A percentile compares a stretch with the other conserved stretches of the same genome.
These are phyloP conservation scores for Arctia plantaginis DNA, from an alignment of 2,888 invertebrate genomes.

Conservation along the genomic window DNA sequence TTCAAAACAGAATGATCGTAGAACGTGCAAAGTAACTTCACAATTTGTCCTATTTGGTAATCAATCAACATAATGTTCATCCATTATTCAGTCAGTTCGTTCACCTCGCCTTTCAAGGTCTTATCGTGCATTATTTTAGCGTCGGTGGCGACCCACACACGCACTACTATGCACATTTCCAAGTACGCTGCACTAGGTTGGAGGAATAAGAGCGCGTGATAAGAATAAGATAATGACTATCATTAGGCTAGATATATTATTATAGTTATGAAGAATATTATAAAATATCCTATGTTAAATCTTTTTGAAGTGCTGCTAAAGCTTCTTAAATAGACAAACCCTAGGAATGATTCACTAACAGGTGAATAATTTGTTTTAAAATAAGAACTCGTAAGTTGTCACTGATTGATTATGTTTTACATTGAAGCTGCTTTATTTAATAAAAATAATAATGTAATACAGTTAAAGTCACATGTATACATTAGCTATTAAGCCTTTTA, in stretches of 20 bases:
- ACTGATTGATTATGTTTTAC: not conserved
- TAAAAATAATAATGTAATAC: conserved; percentile 29
- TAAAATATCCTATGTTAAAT: conserved; percentile 74
- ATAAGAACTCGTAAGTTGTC: not conserved
- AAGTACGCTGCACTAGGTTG: conserved; percentile 81
- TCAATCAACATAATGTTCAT: conserved; percentile 74
- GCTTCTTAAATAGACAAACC: not conserved
- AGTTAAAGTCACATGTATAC: conserved; percentile 5
- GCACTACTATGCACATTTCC: conserved; percentile 77
- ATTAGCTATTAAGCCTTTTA: conserved; percentile 24
- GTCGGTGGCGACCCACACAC: conserved; percentile 73
- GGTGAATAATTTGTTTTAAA: not conserved
- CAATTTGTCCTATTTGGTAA: conserved; percentile 66
- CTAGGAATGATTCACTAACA: not conserved
- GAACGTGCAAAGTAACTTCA: conserved; percentile 58
- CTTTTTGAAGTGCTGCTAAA: conserved; percentile 47
- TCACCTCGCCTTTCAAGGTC: conserved; percentile 80
- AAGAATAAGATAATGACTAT: conserved; percentile 74
- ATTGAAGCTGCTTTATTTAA: not conserved
- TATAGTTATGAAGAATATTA: conserved; percentile 54
- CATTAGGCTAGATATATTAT: conserved; percentile 51
- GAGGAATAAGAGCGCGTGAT: conserved; percentile 81
- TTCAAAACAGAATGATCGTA: conserved; percentile 43
- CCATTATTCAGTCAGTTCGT: conserved; percentile 68
- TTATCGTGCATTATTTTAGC: conserved; percentile 71